Conservation (phyloP, 1,140 invertebrate species). For the Dendrolimus kikuchii region DNA sequence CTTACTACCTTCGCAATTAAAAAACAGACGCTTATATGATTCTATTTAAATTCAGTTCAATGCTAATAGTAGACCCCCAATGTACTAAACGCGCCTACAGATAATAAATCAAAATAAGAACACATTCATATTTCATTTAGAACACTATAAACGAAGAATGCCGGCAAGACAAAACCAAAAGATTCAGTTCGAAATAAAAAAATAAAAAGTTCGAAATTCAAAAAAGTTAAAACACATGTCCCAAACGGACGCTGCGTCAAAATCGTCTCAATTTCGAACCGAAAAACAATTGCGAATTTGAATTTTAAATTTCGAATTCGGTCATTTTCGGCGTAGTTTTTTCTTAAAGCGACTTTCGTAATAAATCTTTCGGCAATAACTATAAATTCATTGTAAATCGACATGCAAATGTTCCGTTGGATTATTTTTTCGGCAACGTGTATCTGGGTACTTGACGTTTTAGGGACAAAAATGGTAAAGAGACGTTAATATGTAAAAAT, state of each 20-base stretch:
- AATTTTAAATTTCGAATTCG: slow-evolving; percentile 61
- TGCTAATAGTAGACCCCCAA: no score
- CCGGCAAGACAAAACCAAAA: background rate
- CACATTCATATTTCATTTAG: background rate
- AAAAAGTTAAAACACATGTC: slow-evolving; percentile 39
- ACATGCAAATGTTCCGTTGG: slow-evolving; percentile 61
- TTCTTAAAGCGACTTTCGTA: slow-evolving; percentile 43
- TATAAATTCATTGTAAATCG: slow-evolving; percentile 70
- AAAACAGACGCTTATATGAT: no score
- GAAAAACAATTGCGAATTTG: slow-evolving; percentile 62
- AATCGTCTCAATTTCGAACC: slow-evolving; percentile 64
- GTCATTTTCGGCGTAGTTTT: slow-evolving; percentile 57
- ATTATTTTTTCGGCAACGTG: slow-evolving; percentile 54
- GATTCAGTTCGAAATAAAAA: background rate
- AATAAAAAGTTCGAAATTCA: slow-evolving; percentile 16
- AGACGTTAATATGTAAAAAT: slow-evolving; percentile 2
- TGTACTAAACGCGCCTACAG: background rate
- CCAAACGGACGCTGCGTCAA: slow-evolving; percentile 43
- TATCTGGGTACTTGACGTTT: slow-evolving; percentile 37
- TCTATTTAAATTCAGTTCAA: no score
- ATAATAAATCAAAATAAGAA: background rate
- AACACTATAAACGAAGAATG: background rate
- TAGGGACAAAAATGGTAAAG: slow-evolving; percentile 1
- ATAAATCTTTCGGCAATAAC: slow-evolving; percentile 69
- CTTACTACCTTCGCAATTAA: no score